phyloP scores from a whole-genome alignment of 2,113 vertebrate species.

The Entelurus aequoreus region DNA sequence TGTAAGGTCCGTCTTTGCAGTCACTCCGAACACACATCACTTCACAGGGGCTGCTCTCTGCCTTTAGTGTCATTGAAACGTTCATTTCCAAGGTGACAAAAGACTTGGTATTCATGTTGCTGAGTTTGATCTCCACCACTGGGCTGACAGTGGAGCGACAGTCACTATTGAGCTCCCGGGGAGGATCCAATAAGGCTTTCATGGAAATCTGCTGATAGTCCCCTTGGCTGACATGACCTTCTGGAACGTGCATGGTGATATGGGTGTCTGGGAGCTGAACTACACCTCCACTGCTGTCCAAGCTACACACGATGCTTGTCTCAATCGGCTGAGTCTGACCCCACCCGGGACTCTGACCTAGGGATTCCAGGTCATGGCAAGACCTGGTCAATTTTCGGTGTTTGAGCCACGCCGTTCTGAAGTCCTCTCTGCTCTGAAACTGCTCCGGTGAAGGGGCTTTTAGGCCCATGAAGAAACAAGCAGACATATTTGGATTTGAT shows the following conservation, averaged over 20 bases:
- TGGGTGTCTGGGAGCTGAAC: constrained; percentile 91
- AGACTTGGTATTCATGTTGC: constrained; percentile 88
- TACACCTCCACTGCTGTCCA: constrained; percentile 84
- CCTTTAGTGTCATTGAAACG: constrained; percentile 77
- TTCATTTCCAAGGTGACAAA: constrained; percentile 86
- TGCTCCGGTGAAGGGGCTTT: constrained; percentile 90
- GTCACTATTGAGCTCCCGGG: constrained; percentile 88
- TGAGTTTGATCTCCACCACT: constrained; percentile 88
- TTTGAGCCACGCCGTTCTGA: constrained; percentile 90
- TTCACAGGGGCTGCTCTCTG: constrained; percentile 72
- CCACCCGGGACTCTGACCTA: constrained; percentile 94
- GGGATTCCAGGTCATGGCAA: constrained; percentile 88
- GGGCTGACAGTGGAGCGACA: constrained; percentile 86
- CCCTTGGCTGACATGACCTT: constrained; percentile 83
- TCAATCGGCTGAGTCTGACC: constrained; percentile 96
- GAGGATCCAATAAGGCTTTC: constrained; percentile 90
- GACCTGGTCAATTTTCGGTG: constrained; percentile 92
- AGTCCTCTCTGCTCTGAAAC: constrained; percentile 94
- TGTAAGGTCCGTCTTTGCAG: constrained; percentile 85
- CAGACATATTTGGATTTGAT: constrained; percentile 64
- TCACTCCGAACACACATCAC: constrained; percentile 86
- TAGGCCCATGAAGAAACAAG: constrained; percentile 80
- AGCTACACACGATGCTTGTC: constrained; percentile 86
- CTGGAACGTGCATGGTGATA: constrained; percentile 85
- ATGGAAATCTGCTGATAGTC: constrained; percentile 90